Evolutionary conservation across 1,140 invertebrate species (phyloP), one percentile per base, ranked within the genome.

Genomic region (Galleria mellonella): DNA sequence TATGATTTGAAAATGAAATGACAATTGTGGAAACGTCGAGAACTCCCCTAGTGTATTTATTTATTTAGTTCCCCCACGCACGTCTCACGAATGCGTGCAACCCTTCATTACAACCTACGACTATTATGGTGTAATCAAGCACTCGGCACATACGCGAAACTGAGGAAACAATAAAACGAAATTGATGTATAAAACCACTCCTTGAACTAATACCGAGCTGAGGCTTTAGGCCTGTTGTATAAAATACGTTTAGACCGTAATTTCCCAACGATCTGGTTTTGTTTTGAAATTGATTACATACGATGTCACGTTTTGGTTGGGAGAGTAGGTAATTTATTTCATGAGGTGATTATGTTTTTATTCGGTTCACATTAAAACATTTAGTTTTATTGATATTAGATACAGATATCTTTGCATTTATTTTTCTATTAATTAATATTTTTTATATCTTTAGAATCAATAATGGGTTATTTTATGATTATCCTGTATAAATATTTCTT

Each of bases 81-180:
- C 66, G 59, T 54, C 57, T 50, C 50, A 53, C 32, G 59, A 66
- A 63, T 75, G 73, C 72, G 68, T 83, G 65, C 71, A 74, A 78
- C 76, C 74, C 76, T 75, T 78, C 69, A 81, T 72, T 74, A 71
- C 49, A 55, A 68, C 57, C 53, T 66, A 62, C 61, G 66, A 58
- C 67, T 65, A 78, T 82, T 83, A 83, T 69, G 63, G 74, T 56
- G 73, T 71, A 81, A 82, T 84, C 74, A 81, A 74, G 55, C 62
- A 57, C 71, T 76, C 68, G 55, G 66, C 75, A 78, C 69, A 82
- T 78, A 82, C 72, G 63, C 63, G 62, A 69, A 78, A 76, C 68
- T 70, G 51, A 67, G 68, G 69, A 68, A 70, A 75, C 62, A 75
- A 75, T 74, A 74, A 72, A 75, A 75, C 62, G 67, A 67, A 70